Evolutionary conservation across 2,113 vertebrate species (phyloP).

Genomic region (Cacatua alba): DNA sequence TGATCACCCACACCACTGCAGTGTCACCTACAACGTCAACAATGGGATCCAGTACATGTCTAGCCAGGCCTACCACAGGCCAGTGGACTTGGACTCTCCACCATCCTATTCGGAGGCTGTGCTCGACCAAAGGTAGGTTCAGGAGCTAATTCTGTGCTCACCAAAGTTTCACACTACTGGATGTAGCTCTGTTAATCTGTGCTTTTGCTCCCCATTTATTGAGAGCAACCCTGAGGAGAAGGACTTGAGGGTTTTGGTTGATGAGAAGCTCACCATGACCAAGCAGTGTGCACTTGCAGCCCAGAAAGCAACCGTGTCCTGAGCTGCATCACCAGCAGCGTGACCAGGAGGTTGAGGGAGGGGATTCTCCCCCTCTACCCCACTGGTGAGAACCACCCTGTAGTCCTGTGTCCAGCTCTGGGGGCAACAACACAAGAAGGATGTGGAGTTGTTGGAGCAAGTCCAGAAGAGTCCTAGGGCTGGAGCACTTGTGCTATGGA

Average conservation of each 20-base stretch:
- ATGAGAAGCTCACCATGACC: background rate
- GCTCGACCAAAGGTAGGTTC: constrained; percentile 86
- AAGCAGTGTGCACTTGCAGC: background rate
- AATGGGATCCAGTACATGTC: constrained; percentile 90
- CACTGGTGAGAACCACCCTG: background rate
- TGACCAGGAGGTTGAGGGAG: background rate
- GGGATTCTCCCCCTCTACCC: background rate
- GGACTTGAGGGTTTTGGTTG: background rate
- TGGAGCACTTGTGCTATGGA: background rate
- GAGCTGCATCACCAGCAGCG: background rate
- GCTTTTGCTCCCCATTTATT: background rate
- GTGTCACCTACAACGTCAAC: constrained; percentile 84
- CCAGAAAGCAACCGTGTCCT: background rate
- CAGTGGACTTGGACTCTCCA: constrained; percentile 83
- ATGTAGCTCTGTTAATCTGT: background rate
- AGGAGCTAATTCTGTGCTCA: background rate
- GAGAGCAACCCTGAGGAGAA: background rate
- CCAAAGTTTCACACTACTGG: background rate
- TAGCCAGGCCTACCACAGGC: constrained; percentile 79
- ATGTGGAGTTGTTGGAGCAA: background rate
- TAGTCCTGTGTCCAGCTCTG: background rate
- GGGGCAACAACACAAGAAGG: background rate
- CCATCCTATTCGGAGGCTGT: constrained; percentile 95
- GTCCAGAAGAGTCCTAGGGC: background rate
- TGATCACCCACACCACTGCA: constrained; percentile 85